Evolutionary conservation across 2,888 invertebrate species (phyloP).

Genomic region (Micropterix aruncella): DNA sequence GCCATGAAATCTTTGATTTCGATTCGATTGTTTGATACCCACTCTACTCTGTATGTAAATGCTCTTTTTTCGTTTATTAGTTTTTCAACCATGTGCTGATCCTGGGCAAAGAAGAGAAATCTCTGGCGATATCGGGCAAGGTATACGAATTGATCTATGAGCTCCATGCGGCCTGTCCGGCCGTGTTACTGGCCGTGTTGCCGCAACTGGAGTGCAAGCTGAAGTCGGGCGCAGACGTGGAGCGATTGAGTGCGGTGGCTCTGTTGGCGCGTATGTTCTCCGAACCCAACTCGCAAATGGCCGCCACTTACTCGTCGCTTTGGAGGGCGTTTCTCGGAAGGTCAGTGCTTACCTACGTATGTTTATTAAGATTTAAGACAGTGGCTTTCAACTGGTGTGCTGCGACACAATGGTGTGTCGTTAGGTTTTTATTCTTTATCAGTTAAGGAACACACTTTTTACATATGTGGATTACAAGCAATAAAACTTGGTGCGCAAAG

Average conservation of each 20-base stretch:
- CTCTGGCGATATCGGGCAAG: constrained; percentile 63
- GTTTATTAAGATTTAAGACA: too few relatives aligned
- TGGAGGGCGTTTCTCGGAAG: constrained; percentile 89
- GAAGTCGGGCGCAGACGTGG: constrained; percentile 80
- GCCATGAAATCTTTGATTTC: too few relatives aligned
- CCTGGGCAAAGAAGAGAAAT: constrained; percentile 79
- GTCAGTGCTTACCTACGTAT: too few relatives aligned
- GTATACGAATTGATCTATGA: constrained; percentile 95
- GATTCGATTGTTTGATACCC: not conserved
- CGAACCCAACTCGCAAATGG: constrained; percentile 80
- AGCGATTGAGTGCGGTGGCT: constrained; percentile 75
- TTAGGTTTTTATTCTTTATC: too few relatives aligned
- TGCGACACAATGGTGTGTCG: too few relatives aligned
- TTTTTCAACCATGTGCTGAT: constrained; percentile 94
- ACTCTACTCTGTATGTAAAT: not conserved
- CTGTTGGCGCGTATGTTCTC: constrained; percentile 93
- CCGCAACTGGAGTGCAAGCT: constrained; percentile 93
- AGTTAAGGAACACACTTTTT: too few relatives aligned
- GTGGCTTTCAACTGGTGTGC: too few relatives aligned
- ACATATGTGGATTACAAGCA: too few relatives aligned
- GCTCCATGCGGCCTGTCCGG: constrained; percentile 83
- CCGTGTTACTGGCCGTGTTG: constrained; percentile 71
- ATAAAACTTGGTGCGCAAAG: too few relatives aligned
- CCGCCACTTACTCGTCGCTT: constrained; percentile 72
- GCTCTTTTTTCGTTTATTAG: constrained; percentile 29